Base-by-base conservation (phyloP, 2,888 invertebrate species). In the Eupithecia insigniata region DNA sequence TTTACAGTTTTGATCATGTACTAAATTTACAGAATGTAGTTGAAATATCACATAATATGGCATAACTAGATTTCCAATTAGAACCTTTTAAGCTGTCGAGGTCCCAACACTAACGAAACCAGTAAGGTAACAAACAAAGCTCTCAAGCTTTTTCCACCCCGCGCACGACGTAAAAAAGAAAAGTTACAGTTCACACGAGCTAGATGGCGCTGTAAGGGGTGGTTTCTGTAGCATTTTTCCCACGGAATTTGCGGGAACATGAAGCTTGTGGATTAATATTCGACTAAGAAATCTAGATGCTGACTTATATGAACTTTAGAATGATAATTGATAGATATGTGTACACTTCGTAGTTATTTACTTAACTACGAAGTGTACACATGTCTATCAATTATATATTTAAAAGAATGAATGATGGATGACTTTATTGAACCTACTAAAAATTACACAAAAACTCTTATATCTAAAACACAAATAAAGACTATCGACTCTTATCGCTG, bases 171-270 rank as follows among this genome's bases (percentile, higher is more conserved):
- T 62, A 72, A 76, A 78, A 75, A 74, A 71, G 26, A 6, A 32
- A 76, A 78, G 79, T 73, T 79, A 69, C 75, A 76, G 79, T 79
- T 79, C 79, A 78, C 34, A 30, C 36, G n/a, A 4, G 10, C 70
- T 79, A 79, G 79, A 78, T 79, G 79, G 79, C 79, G 61, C 69
- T 32, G 76, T 74, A 60, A 58, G 66, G 55, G 43, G 14, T 26
- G 32, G 10, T 78, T 76, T 75, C 75, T 75, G 32, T 65, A 6
- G 51, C 64, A 18, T 66, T 76, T 75, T 74, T 65, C 69, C n/a
- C 22, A 39, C 18, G 28, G 32, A 58, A 64, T 77, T 72, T 61
- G 65, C 70, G 39, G 12, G 67, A 58, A 74, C 71, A 72, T 76
- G 18, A 51, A 26, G 12, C 26, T 51, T 51, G 3, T 5, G 22